These are phyloP conservation scores for Akabosia matsudoensis DNA, from an alignment of 1,140 invertebrate genomes.

Conservation along the genomic window DNA sequence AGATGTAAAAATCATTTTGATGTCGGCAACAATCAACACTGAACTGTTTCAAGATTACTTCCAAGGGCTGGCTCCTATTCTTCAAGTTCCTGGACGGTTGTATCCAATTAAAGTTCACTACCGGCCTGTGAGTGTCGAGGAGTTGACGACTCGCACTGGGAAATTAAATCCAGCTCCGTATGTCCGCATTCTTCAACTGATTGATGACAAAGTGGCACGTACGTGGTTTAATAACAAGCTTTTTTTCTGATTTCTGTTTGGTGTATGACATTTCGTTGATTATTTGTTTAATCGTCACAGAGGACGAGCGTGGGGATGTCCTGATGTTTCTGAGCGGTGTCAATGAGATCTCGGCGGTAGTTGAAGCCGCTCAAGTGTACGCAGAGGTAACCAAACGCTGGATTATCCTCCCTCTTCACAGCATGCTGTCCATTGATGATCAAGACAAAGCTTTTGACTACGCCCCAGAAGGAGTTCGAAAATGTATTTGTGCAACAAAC, in stretches of 20 bases:
- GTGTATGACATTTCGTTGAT: constrained; percentile 8
- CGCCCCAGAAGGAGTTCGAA: constrained; percentile 88
- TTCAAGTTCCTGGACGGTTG: constrained; percentile 88
- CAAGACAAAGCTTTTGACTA: constrained; percentile 99
- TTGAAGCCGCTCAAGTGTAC: constrained; percentile 83
- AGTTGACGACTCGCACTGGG: constrained; percentile 65
- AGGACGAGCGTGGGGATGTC: constrained; percentile 86
- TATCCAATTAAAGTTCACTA: constrained; percentile 90
- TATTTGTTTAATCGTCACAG: constrained; percentile 53
- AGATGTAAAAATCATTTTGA: constrained; percentile 88
- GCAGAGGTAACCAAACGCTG: constrained; percentile 73
- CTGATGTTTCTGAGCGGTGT: constrained; percentile 95
- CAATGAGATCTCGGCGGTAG: constrained; percentile 86
- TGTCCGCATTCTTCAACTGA: constrained; percentile 83
- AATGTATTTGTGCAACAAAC: constrained; percentile 98
- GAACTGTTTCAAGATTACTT: constrained; percentile 89
- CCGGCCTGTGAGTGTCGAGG: constrained; percentile 71
- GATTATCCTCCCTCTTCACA: constrained; percentile 94
- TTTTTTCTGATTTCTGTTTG: constrained; percentile 17
- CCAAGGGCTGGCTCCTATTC: constrained; percentile 71
- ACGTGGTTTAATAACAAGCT: constrained; percentile 47
- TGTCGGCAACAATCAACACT: constrained; percentile 99
- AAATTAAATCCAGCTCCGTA: constrained; percentile 87
- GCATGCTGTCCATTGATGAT: constrained; percentile 83
- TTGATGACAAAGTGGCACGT: constrained; percentile 83